Evolutionary conservation across 2,888 invertebrate genomes (phyloP).

Genomic region (Machimus rusticus): DNA sequence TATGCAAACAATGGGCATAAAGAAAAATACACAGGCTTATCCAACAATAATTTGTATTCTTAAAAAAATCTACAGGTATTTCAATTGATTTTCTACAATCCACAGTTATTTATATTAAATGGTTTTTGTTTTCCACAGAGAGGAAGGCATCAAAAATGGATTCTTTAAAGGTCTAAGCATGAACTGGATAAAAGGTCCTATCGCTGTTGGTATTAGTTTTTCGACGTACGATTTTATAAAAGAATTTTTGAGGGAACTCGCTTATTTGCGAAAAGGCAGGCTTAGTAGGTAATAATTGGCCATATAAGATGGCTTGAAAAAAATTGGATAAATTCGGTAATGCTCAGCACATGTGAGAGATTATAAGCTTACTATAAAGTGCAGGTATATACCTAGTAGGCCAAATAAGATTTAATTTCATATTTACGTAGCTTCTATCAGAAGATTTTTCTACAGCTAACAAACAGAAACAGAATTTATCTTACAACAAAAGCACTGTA

Average conservation of each 20-base stretch:
- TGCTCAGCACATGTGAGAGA: not conserved
- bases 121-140: slow-evolving; percentile 63
- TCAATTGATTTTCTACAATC: slow-evolving; percentile 69
- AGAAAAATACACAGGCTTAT: slow-evolving; percentile 66
- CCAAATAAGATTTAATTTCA: not conserved
- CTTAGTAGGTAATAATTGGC: not conserved
- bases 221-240: slow-evolving; percentile 88
- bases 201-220: slow-evolving; percentile 94
- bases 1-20: slow-evolving; percentile 68
- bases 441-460: not conserved
- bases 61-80: slow-evolving; percentile 74
- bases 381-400: not conserved
- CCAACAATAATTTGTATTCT: slow-evolving; percentile 74
- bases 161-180: slow-evolving; percentile 99
- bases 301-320: not conserved
- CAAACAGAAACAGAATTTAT: not conserved
- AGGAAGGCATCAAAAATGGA: slow-evolving; percentile 87
- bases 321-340: not conserved
- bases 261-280: slow-evolving; percentile 58
- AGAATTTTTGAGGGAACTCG: slow-evolving; percentile 66
- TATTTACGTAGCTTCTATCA: not conserved
- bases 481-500: not conserved
- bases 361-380: not conserved
- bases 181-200: slow-evolving; percentile 97
- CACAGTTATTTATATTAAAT: slow-evolving; percentile 68